phyloP scores from a whole-genome alignment of 1,140 invertebrate genomes.

The Drosophila nikananu region DNA sequence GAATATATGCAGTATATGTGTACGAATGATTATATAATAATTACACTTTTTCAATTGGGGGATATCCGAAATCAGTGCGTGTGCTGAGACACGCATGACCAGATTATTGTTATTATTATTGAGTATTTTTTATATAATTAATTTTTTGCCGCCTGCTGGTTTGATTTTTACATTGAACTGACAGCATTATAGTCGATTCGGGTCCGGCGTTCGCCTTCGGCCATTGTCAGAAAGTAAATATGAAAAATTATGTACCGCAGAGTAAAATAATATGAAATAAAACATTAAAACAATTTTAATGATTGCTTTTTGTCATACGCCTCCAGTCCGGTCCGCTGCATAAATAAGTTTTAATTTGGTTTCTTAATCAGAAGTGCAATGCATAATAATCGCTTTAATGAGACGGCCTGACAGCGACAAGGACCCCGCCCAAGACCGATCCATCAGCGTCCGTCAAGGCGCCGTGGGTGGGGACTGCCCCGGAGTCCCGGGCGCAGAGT shows the following conservation, averaged over 20 bases:
- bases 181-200: slow-evolving; percentile 32
- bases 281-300: slow-evolving; percentile 58
- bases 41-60: slow-evolving; percentile 62
- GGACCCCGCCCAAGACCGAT: slow-evolving; percentile 31
- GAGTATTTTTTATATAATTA: slow-evolving; percentile 65
- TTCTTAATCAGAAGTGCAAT: slow-evolving; percentile 78
- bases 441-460: slow-evolving; percentile 47
- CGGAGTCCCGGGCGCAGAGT: background rate
- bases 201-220: slow-evolving; percentile 24
- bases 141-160: slow-evolving; percentile 61
- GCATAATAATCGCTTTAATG: slow-evolving; percentile 81
- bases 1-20: too few species aligned
- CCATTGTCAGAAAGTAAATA: slow-evolving; percentile 65
- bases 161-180: slow-evolving; percentile 61
- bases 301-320: slow-evolving; percentile 50
- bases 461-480: slow-evolving; percentile 10
- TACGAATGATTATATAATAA: slow-evolving; percentile 72
- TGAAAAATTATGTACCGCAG: slow-evolving; percentile 66
- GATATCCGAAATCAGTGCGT: slow-evolving; percentile 64
- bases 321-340: slow-evolving; percentile 45
- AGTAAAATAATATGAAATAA: slow-evolving; percentile 35
- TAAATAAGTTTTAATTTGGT: slow-evolving; percentile 80
- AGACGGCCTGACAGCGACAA: slow-evolving; percentile 65
- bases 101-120: slow-evolving; percentile 68
- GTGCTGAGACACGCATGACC: slow-evolving; percentile 41